phyloP scores from a whole-genome alignment of 2,113 vertebrate species.

The Callochromis pleurospilus region DNA sequence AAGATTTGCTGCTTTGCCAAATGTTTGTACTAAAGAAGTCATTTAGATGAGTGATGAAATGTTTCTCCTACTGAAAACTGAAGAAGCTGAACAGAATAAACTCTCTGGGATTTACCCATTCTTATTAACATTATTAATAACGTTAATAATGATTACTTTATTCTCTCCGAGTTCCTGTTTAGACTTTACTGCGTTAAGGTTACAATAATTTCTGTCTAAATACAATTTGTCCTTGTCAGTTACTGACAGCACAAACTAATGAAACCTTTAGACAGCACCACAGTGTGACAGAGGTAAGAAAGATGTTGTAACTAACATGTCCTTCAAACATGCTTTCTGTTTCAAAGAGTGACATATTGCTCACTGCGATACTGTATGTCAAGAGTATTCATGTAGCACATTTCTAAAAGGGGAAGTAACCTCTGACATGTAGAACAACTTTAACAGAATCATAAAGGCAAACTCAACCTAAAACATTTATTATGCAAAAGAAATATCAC shows the following conservation, averaged over 20 bases:
- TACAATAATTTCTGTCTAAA: accelerated
- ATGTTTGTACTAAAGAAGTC: neutral
- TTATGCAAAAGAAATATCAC: neutral
- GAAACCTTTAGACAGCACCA: neutral
- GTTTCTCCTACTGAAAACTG: neutral
- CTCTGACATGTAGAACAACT: neutral
- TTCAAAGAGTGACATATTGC: neutral
- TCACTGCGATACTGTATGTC: neutral
- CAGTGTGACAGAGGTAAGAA: neutral
- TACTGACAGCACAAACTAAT: accelerated
- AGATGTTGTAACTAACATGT: neutral
- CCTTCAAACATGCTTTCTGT: neutral
- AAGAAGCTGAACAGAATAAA: neutral
- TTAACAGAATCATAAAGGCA: neutral
- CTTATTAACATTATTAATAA: neutral
- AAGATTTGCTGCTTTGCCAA: accelerated
- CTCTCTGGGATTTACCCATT: neutral
- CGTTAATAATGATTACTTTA: neutral
- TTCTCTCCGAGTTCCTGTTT: neutral
- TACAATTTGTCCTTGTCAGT: accelerated
- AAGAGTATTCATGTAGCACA: neutral
- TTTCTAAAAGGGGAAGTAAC: neutral
- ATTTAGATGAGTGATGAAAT: neutral
- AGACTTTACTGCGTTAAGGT: accelerated
- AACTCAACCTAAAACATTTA: neutral